A percentile compares a stretch with the other conserved stretches of the same genome.
Conservation (phyloP, 2,888 invertebrate species). For the Pachydiplax longipennis region DNA sequence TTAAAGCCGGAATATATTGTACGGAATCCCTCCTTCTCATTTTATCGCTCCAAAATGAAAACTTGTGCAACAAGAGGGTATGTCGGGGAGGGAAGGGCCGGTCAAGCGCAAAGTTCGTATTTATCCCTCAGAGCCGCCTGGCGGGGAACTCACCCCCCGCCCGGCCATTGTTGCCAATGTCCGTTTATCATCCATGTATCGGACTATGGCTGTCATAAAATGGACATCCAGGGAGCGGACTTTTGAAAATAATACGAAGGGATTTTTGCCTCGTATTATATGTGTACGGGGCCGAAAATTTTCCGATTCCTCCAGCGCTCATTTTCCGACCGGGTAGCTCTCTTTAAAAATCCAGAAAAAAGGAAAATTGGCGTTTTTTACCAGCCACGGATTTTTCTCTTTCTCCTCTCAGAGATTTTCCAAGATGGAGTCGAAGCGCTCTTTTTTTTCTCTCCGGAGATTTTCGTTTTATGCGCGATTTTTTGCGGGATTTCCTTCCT, state of each 20-base stretch:
- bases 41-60: not conserved
- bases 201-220: constrained; percentile 29
- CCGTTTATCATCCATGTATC: constrained; percentile 12
- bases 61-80: not conserved
- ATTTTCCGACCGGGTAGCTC: not conserved
- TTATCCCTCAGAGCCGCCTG: not conserved
- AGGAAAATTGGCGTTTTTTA: not conserved
- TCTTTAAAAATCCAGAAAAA: not conserved
- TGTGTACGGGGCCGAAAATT: not conserved
- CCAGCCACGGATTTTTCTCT: not conserved
- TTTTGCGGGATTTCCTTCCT: not conserved
- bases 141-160: not conserved
- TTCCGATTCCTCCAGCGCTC: not conserved
- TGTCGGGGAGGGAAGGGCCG: not conserved
- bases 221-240: not conserved
- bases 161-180: not conserved
- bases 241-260: not conserved
- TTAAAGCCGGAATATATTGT: not conserved
- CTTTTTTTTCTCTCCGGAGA: not conserved
- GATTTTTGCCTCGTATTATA: not conserved
- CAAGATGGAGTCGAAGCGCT: not conserved
- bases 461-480: not conserved
- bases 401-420: not conserved
- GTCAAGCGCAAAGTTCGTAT: not conserved
- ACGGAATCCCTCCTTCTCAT: not conserved